A percentile compares a stretch with the other conserved stretches of the same genome.
These are phyloP conservation scores for Sciurus carolinensis DNA, from an alignment of 2,797 vertebrate species.

Conservation along the genomic window DNA sequence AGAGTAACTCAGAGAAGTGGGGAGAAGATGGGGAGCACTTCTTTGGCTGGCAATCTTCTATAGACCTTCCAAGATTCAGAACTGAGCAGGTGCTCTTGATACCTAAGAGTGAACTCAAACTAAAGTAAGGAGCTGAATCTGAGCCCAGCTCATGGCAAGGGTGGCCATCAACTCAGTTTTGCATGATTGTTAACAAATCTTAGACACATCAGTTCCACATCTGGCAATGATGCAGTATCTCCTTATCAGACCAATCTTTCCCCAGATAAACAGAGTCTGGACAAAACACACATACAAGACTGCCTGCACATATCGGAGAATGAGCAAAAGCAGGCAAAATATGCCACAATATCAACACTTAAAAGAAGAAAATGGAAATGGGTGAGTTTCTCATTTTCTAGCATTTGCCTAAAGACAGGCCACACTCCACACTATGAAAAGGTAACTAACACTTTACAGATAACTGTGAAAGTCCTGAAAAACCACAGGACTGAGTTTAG, in stretches of 20 bases:
- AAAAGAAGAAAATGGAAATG: neutral
- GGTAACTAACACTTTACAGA: neutral
- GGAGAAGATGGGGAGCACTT: neutral
- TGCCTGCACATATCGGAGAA: neutral
- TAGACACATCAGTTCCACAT: neutral
- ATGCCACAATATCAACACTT: neutral
- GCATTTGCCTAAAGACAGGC: neutral
- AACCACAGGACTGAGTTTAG: neutral
- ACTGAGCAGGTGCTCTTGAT: neutral
- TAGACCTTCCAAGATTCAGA: neutral
- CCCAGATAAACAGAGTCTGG: neutral
- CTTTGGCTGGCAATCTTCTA: neutral
- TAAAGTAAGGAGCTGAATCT: neutral
- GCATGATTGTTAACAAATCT: neutral
- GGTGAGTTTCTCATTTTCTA: neutral
- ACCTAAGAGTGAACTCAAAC: neutral
- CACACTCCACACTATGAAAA: neutral
- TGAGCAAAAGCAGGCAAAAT: neutral
- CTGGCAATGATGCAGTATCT: neutral
- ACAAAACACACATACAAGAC: neutral
- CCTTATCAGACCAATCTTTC: neutral
- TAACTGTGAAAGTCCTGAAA: neutral
- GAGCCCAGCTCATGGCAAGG: neutral
- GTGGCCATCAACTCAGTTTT: neutral
- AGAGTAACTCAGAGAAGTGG: neutral